These are phyloP conservation scores for Andrena fulva DNA, from an alignment of 2,888 invertebrate species.

Conservation along the genomic window DNA sequence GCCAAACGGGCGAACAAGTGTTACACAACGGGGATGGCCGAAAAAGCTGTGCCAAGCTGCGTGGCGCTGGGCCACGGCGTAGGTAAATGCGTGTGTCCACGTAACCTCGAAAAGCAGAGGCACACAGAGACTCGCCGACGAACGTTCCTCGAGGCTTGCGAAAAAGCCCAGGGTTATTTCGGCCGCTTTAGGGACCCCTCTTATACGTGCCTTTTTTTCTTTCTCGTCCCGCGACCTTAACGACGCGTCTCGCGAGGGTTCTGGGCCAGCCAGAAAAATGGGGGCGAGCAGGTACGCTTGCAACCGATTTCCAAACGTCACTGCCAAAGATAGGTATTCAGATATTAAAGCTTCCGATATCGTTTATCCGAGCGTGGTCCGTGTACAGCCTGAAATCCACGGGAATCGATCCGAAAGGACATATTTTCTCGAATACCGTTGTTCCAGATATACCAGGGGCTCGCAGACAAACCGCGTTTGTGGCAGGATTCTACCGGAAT, in stretches of 20 bases:
- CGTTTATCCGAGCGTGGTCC: background rate
- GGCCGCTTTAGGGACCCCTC: constrained; percentile 43
- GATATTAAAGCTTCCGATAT: background rate
- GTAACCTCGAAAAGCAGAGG: constrained; percentile 65
- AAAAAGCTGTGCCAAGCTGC: constrained; percentile 78
- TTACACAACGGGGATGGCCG: constrained; percentile 76
- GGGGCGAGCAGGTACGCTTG: constrained; percentile 5
- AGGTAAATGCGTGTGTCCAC: constrained; percentile 56
- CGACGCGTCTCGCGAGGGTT: constrained; percentile 1
- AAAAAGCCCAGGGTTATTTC: constrained; percentile 71
- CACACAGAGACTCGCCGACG: background rate
- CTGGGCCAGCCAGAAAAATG: constrained; percentile 25
- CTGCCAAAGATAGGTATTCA: constrained; percentile 16
- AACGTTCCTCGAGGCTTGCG: constrained; percentile 58
- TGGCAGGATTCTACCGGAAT: constrained; percentile 20
- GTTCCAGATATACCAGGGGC: background rate
- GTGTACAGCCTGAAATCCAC: background rate
- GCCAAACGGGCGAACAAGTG: constrained; percentile 29
- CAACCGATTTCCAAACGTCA: background rate
- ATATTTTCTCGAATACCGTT: background rate
- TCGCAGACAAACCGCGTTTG: background rate
- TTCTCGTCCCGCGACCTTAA: constrained; percentile 33
- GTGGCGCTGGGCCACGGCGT: constrained; percentile 75
- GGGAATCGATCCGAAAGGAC: background rate
- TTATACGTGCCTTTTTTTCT: background rate